phyloP scores from a whole-genome alignment of 2,797 vertebrate genomes.

The Discoglossus pictus region DNA sequence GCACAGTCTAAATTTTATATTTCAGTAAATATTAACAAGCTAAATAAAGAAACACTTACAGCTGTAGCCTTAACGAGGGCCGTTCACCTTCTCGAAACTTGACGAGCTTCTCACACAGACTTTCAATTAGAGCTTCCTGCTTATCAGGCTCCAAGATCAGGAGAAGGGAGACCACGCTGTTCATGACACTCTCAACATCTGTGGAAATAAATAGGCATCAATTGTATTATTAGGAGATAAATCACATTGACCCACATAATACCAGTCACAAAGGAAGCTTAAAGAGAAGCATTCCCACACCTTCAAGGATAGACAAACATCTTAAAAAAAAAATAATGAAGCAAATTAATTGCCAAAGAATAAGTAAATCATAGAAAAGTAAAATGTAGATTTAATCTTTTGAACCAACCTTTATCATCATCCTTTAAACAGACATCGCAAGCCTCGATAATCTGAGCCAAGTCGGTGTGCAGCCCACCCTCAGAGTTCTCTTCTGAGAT shows the following conservation, averaged over 20 bases:
- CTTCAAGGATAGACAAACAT: too few relatives aligned
- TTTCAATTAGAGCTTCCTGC: slow-evolving; percentile 94
- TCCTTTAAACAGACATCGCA: slow-evolving; percentile 94
- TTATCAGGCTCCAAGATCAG: slow-evolving; percentile 95
- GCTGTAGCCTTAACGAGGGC: slow-evolving; percentile 92
- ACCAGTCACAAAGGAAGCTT: too few relatives aligned
- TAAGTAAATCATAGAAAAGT: too few relatives aligned
- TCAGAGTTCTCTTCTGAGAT: slow-evolving; percentile 96
- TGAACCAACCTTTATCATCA: slow-evolving; percentile 91
- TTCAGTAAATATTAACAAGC: too few relatives aligned
- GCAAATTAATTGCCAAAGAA: too few relatives aligned
- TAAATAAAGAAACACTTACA: slow-evolving; percentile 77
- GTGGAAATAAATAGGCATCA: slow-evolving; percentile 47
- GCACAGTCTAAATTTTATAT: too few relatives aligned
- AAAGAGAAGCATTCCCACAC: too few relatives aligned
- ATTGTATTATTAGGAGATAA: not conserved
- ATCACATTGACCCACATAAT: too few relatives aligned
- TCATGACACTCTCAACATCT: slow-evolving; percentile 98
- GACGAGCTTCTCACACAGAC: slow-evolving; percentile 93
- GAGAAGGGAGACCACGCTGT: slow-evolving; percentile 93
- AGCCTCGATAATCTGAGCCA: slow-evolving; percentile 94
- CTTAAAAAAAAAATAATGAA: too few relatives aligned
- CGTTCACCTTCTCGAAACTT: slow-evolving; percentile 96
- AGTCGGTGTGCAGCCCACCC: slow-evolving; percentile 89
- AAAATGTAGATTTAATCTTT: too few relatives aligned